Conservation (phyloP, 1,140 invertebrate genomes). For the Trissolcus basalis region DNA sequence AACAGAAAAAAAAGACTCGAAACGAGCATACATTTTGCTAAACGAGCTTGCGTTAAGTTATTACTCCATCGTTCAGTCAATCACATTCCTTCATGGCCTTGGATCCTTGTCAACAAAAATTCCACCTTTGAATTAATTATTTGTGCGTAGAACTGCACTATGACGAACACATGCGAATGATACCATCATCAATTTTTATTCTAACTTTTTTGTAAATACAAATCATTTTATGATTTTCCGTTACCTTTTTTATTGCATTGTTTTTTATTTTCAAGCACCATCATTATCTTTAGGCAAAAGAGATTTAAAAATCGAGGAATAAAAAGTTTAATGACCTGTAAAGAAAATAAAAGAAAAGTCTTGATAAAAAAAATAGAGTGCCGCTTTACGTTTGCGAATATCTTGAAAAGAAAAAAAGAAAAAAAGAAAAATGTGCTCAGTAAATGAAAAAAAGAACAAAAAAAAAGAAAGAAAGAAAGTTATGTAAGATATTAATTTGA, state of each 20-base stretch:
- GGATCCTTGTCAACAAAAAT: conserved; percentile 42
- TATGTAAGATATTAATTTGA: no score
- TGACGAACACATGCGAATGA: conserved; percentile 60
- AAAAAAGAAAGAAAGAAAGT: no score
- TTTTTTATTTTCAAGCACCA: conserved; percentile 45
- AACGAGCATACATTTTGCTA: conserved; percentile 62
- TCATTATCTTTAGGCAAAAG: conserved; percentile 24
- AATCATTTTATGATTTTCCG: conserved; percentile 34
- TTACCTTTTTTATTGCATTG: conserved; percentile 23
- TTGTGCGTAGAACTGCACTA: conserved; percentile 62
- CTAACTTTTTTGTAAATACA: conserved; percentile 45
- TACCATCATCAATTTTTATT: conserved; percentile 19
- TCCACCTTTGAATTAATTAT: conserved; percentile 37
- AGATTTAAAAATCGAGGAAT: not conserved
- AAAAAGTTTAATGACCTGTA: not conserved
- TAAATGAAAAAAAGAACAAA: no score
- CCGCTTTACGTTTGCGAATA: conserved; percentile 60
- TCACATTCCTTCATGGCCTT: conserved; percentile 53
- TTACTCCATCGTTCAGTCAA: conserved; percentile 51
- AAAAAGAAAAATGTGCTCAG: conserved; percentile 33
- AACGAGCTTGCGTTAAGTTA: conserved; percentile 61
- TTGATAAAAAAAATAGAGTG: conserved; percentile 50
- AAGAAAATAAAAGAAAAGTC: conserved; percentile 7
- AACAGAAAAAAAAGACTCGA: conserved; percentile 43
- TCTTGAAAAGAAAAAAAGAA: conserved; percentile 18